phyloP scores from a whole-genome alignment of 2,113 vertebrate genomes.

The Camarhynchus parvulus region DNA sequence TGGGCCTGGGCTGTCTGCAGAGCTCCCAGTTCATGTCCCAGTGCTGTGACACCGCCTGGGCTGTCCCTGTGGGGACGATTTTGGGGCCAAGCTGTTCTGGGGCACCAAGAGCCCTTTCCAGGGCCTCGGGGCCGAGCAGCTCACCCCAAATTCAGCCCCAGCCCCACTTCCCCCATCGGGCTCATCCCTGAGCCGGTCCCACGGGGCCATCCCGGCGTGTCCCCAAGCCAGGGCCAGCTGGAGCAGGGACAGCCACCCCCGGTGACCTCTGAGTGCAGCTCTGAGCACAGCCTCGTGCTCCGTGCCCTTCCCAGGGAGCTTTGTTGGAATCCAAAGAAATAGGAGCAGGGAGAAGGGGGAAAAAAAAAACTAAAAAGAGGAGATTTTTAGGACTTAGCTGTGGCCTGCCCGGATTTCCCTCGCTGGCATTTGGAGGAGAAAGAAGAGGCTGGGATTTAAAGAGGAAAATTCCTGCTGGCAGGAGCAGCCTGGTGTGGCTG shows the following conservation, averaged over 20 bases:
- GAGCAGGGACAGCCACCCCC: neutral
- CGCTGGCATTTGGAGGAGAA: neutral
- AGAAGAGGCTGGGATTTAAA: neutral
- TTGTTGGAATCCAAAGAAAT: neutral
- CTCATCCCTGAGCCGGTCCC: neutral
- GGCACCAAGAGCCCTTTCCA: neutral
- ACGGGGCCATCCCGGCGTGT: neutral
- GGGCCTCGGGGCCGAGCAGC: neutral
- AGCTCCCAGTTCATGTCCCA: neutral
- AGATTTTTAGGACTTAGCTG: neutral
- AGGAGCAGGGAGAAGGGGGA: neutral
- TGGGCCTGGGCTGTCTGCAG: no score
- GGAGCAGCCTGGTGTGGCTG: neutral
- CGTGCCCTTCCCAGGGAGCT: neutral
- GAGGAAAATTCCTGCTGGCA: neutral
- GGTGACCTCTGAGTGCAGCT: neutral
- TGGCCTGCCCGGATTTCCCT: neutral
- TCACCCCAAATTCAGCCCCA: neutral
- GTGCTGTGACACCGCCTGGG: neutral
- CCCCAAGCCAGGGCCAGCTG: neutral
- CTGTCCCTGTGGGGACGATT: neutral
- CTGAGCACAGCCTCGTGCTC: neutral
- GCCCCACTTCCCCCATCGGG: rapidly evolving
- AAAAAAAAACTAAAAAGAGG: neutral
- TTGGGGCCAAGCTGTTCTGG: neutral